Percentiles rank a stretch among this genome's conserved stretches.
Evolutionary conservation across 2,888 invertebrate genomes (phyloP).

Genomic region (Chrysodeixis includens): DNA sequence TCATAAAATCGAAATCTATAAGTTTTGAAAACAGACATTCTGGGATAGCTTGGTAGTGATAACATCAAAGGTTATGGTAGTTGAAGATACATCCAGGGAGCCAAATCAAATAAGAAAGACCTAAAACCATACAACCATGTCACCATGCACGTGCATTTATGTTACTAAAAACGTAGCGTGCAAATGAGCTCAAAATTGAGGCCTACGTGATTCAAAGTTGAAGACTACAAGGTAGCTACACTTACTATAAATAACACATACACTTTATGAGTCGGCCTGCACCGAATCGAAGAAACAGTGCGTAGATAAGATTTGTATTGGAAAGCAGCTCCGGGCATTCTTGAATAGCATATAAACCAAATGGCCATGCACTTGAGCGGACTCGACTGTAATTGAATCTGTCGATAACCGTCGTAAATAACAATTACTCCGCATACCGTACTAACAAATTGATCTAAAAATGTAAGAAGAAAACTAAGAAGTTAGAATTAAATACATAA

Average conservation of each 20-base stretch:
- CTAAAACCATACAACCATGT: neutral
- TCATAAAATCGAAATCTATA: too few relatives aligned
- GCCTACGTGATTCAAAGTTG: neutral
- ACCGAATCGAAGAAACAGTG: conserved; percentile 37
- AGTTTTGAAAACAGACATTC: too few relatives aligned
- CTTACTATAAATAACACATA: conserved; percentile 49
- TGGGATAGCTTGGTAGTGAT: too few relatives aligned
- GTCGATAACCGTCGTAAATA: conserved; percentile 63
- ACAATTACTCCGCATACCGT: conserved; percentile 45
- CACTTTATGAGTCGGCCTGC: conserved; percentile 31
- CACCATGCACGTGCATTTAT: neutral
- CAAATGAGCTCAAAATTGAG: neutral
- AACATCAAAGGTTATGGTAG: too few relatives aligned
- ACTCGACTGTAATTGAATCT: conserved; percentile 64
- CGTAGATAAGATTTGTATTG: conserved; percentile 47
- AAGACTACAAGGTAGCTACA: neutral
- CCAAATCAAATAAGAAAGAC: too few relatives aligned
- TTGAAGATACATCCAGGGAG: too few relatives aligned
- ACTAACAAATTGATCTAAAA: conserved; percentile 39
- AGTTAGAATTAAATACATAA: neutral
- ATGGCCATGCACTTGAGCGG: conserved; percentile 66
- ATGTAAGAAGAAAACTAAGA: conserved; percentile 16
- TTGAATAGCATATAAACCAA: conserved; percentile 64
- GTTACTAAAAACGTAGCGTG: neutral
- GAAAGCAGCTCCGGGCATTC: conserved; percentile 54